Evolutionary conservation across 2,888 invertebrate species (phyloP), one percentile per base, ranked within the genome.

Genomic region (Odontocolon sp.): DNA sequence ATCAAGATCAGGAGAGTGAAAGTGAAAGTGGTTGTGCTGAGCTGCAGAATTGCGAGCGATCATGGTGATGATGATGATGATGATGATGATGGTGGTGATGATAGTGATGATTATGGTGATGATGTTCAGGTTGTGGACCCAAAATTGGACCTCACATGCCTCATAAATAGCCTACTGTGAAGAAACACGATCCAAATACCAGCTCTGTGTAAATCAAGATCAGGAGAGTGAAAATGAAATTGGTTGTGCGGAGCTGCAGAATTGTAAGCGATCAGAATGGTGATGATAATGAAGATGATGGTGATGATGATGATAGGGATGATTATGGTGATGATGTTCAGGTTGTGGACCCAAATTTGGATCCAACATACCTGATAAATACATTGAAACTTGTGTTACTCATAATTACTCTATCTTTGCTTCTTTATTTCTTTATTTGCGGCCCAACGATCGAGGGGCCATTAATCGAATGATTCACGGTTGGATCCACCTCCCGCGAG

Each of bases 381-480:
- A n/a, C n/a, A n/a, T n/a, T n/a, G n/a, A n/a, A n/a, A n/a, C n/a
- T n/a, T n/a, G n/a, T n/a, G n/a, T n/a, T n/a, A 54, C 28, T 54
- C 16, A 54, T 18, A 9, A 3, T 18, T 9, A 33, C 14, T 54
- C 14, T 9, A 47, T 26, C 16, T n/a, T 16, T 16, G 26, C 1
- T 45, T 42, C 16, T 14, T n/a, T 1, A 3, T 11, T 50, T 14
- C 28, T 38, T 45, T 21, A 2, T 50, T 50, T n/a, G 28, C 42
- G 47, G 42, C 23, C 47, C 42, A 31, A 14, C 63, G 21, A 77
- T 77, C 77, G 72, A 77, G 73, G 11, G 31, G 54, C 72, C 64
- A 77, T 77, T 73, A 77, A 77, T 77, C 77, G 77, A 73, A 73
- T 42, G 69, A 77, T 77, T 77, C 77, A 73, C 64, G 52, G 64